phyloP scores from a whole-genome alignment of 1,140 invertebrate species.

The Brachionus rubens region DNA sequence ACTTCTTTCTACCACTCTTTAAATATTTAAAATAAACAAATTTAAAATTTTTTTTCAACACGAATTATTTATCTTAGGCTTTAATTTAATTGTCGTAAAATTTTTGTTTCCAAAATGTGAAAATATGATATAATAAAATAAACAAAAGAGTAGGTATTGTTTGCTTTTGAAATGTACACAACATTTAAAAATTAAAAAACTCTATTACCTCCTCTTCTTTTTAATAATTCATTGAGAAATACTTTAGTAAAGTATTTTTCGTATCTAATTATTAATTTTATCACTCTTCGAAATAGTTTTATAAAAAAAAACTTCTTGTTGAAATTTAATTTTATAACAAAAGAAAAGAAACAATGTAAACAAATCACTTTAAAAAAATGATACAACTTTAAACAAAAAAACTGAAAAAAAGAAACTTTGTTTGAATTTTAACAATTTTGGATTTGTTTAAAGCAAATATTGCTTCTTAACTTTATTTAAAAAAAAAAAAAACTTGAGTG shows the following conservation, averaged over 20 bases:
- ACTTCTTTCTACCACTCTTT: not conserved
- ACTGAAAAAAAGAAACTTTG: no score
- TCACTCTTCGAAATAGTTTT: slow-evolving; percentile 2
- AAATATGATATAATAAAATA: slow-evolving; percentile 38
- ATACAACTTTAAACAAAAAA: no score
- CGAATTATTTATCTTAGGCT: slow-evolving; percentile 24
- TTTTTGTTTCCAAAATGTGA: slow-evolving; percentile 7
- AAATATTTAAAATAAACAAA: slow-evolving; percentile 28
- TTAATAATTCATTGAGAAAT: slow-evolving; percentile 34
- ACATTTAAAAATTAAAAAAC: no score
- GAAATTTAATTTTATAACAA: not conserved
- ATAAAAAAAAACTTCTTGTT: no score
- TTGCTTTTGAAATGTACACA: no score
- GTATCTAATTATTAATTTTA: slow-evolving; percentile 13
- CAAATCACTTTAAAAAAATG: slow-evolving; percentile 35
- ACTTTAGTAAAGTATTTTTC: not conserved
- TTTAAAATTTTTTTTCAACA: not conserved
- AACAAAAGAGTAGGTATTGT: slow-evolving; percentile 18
- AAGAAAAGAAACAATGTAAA: not conserved
- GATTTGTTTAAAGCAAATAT: no score
- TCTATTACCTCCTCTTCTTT: no score
- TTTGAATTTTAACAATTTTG: no score
- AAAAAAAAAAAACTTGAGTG: no score
- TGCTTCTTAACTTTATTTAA: no score
- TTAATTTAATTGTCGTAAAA: no score